phyloP scores from a whole-genome alignment of 64 coral and sea anemone species.

The Montipora capricornis region DNA sequence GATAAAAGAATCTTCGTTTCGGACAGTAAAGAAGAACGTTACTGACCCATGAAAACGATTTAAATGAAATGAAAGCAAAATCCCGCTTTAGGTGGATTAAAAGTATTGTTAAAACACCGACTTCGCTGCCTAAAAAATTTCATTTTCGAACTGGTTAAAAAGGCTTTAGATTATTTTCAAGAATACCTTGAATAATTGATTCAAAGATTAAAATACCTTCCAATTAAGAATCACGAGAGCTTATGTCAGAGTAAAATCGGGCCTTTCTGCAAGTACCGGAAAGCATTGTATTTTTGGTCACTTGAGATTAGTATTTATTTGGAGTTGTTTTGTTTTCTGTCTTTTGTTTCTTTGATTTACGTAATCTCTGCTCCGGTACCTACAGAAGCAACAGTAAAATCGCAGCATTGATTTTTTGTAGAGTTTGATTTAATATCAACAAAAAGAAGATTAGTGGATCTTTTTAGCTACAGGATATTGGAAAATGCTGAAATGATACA shows the following conservation, averaged over 20 bases:
- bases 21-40: too few relatives aligned
- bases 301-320: too few relatives aligned
- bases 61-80: background rate
- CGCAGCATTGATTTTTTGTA: too few relatives aligned
- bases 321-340: too few relatives aligned
- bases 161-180: background rate
- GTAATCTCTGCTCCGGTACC: too few relatives aligned
- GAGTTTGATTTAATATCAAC: background rate
- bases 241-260: background rate
- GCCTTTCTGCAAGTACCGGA: too few relatives aligned
- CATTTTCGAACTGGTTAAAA: conserved; percentile 11
- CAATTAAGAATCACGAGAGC: background rate
- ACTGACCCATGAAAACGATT: too few relatives aligned
- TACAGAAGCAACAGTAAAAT: too few relatives aligned
- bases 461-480: background rate
- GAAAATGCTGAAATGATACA: background rate
- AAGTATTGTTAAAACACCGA: too few relatives aligned
- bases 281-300: too few relatives aligned
- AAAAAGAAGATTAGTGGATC: background rate
- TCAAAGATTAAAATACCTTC: background rate
- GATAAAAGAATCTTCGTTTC: too few relatives aligned
- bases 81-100: background rate
- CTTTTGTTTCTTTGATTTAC: too few relatives aligned
- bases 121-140: background rate
- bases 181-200: background rate